Conservation (phyloP, 2,888 invertebrate species). For the Empis livida region DNA sequence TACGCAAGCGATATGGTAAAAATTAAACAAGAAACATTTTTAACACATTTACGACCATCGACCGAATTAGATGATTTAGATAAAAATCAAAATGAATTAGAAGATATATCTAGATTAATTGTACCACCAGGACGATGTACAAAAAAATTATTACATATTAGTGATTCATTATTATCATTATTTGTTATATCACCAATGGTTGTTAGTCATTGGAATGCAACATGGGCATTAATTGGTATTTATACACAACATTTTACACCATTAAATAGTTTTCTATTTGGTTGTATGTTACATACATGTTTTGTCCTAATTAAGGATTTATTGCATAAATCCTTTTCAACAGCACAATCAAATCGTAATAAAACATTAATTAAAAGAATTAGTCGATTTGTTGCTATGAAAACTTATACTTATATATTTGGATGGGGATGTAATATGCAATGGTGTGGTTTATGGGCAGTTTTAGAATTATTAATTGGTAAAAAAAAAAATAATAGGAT, state of each 20-base stretch:
- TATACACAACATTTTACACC: conserved; percentile 33
- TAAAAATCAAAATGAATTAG: not conserved
- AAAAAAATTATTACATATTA: conserved; percentile 12
- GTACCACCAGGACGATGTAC: conserved; percentile 11
- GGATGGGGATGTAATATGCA: conserved; percentile 38
- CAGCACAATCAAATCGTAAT: conserved; percentile 4
- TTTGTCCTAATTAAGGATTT: conserved; percentile 43
- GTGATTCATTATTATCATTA: conserved; percentile 13
- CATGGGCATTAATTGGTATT: conserved; percentile 40
- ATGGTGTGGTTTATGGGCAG: conserved; percentile 27
- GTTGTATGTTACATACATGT: conserved; percentile 41
- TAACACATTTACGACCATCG: not conserved
- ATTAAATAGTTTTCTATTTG: conserved; percentile 35
- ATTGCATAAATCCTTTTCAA: conserved; percentile 22
- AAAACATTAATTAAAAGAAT: conserved; percentile 7
- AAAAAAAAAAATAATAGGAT: not conserved
- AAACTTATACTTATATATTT: conserved; percentile 38
- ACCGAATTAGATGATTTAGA: not conserved
- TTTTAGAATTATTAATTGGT: conserved; percentile 12
- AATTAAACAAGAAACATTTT: not conserved
- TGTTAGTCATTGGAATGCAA: conserved; percentile 42
- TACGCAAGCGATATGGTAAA: not conserved
- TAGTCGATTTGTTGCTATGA: conserved; percentile 8
- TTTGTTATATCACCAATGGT: conserved; percentile 32
- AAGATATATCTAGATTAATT: conserved; percentile 4